These are phyloP conservation scores for Zele albiditarsus DNA, from an alignment of 2,888 invertebrate species.

Conservation along the genomic window DNA sequence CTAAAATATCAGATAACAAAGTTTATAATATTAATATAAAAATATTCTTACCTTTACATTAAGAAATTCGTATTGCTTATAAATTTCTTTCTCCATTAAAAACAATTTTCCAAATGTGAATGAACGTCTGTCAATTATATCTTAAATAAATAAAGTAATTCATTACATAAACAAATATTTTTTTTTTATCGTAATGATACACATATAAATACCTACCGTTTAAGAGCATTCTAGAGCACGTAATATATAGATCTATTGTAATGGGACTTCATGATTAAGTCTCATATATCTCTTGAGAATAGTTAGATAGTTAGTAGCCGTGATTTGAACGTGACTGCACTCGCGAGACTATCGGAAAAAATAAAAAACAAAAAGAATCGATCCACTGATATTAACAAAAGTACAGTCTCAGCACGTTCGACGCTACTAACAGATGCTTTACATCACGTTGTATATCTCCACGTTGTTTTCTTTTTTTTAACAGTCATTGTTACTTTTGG, in stretches of 20 bases:
- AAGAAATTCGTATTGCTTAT: neutral
- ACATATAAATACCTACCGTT: neutral
- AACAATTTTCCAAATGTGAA: neutral
- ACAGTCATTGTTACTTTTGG: neutral
- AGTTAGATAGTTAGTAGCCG: conserved; percentile 15
- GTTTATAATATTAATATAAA: too few species aligned
- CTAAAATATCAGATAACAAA: too few species aligned
- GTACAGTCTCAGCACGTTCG: conserved; percentile 25
- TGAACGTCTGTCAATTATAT: too few species aligned
- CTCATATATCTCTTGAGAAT: conserved; percentile 11
- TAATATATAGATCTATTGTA: neutral
- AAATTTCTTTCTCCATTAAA: neutral
- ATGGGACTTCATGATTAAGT: neutral
- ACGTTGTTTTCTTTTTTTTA: neutral
- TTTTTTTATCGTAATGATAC: neutral
- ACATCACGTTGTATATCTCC: conserved; percentile 22
- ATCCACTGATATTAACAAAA: conserved; percentile 9
- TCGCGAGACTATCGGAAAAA: conserved; percentile 5
- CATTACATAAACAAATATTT: neutral
- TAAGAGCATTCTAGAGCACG: neutral
- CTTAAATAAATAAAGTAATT: neutral
- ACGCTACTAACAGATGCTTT: neutral
- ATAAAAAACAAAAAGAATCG: conserved; percentile 13
- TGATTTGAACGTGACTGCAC: conserved; percentile 20
- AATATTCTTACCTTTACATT: too few species aligned